These are phyloP conservation scores for Mesoligia furuncula DNA, from an alignment of 2,888 invertebrate genomes.

Conservation along the genomic window DNA sequence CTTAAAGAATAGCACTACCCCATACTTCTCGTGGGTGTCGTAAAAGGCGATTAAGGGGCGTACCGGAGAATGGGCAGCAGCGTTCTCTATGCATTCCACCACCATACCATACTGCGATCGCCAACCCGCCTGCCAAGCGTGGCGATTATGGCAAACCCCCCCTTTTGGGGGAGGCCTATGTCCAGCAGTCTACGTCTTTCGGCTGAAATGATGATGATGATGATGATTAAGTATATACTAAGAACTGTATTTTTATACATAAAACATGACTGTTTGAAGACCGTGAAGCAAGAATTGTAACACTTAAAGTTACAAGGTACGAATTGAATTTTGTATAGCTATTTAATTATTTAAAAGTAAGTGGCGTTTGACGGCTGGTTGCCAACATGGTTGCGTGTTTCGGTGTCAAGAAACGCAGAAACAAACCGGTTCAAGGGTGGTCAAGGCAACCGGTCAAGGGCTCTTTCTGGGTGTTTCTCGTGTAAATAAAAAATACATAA, in stretches of 20 bases:
- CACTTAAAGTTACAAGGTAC: not conserved
- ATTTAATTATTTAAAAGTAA: constrained; percentile 18
- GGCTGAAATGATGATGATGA: too few species aligned
- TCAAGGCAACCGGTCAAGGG: constrained; percentile 12
- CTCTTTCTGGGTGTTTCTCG: not conserved
- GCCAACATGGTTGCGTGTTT: not conserved
- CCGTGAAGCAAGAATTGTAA: not conserved
- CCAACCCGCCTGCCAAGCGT: too few species aligned
- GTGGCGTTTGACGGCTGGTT: not conserved
- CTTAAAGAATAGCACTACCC: too few species aligned
- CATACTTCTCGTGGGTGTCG: too few species aligned
- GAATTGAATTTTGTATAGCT: not conserved
- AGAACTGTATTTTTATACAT: not conserved
- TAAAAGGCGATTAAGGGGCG: too few species aligned
- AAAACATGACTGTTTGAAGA: not conserved
- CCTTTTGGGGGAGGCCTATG: too few species aligned
- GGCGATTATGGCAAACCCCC: too few species aligned
- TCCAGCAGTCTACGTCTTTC: too few species aligned
- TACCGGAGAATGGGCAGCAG: too few species aligned
- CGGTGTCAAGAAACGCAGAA: not conserved
- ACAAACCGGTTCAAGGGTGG: constrained; percentile 23
- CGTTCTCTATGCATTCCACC: too few species aligned
- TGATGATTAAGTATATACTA: too few species aligned
- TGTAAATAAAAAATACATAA: not conserved
- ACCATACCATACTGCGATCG: too few species aligned